Evolutionary conservation across 92 coral and sea anemone genomes (phyloP), one percentile per base, ranked within the genome.

Genomic region (Nematostella vectensis): DNA sequence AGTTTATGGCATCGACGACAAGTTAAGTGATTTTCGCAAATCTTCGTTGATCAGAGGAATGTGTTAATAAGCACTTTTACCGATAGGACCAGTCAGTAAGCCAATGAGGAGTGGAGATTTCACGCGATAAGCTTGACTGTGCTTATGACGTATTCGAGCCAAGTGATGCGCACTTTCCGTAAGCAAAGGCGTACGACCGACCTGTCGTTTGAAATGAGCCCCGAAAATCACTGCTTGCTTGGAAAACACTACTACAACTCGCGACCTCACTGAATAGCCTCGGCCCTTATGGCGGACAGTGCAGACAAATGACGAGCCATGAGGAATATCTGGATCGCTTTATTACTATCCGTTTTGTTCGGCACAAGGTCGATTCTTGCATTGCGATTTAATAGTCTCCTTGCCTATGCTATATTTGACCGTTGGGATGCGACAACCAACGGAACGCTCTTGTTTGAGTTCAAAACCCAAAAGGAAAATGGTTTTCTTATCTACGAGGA

Each of bases 401-500:
- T 66, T 17, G 63, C 72, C 17, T 52, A 66, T 54, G 72, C 72
- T 19, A 66, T 66, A 47, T 66, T 23, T 31, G 36, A 27, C 15
- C 37, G 63, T 28, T 72, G 83, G 84, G 76, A 63, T 47, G 81
- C 70, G 13, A 51, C 59, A 13, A 56, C 61, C 50, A 69, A 71
- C 43, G 81, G 77, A 59, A 82, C 72, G 25, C 52, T 62, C 11
- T 30, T 62, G 31, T 77, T 83, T 64, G 72, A 71, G 59, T 83
- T 78, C 54, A 83, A 79, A 53, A 83, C 91, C 16, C 61, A 69
- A 33, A 79, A 70, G 27, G 64, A 49, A 39, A 63, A 74, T 57
- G 91, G 85, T 11, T 37, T 83, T 69, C 81, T 83, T 29, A 61
- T 77, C 31, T 83, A 83, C 52, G 69, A 71, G 57, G 91, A 83